Base-by-base conservation (phyloP, 2,888 invertebrate genomes). In the Amphimallon solstitiale region DNA sequence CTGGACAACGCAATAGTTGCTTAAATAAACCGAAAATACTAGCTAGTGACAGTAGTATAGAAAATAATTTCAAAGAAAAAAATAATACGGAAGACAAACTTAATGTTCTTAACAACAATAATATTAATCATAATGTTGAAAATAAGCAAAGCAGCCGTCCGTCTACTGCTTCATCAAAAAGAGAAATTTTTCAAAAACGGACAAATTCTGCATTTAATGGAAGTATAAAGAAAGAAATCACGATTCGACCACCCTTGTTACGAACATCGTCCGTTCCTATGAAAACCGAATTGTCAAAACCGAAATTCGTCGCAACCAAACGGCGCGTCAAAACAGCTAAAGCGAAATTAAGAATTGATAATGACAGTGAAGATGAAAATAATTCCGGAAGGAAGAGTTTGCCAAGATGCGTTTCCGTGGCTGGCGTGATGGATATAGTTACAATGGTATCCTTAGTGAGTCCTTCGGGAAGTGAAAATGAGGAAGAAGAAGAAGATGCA, bases 361-460 rank as follows among this genome's bases (percentile, higher is more conserved):
- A 51, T 14, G 45, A 46, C 9, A 43, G 35, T 17, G 63, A 64
- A 40, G 66, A 63, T 40, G 63, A 61, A 15, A 14, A 17, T 21
- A 38, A 37, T 3, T 48, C 38, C 0, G 29, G 40, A 10, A 64
- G 66, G 49, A 67, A 64, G 10, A 65, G 65, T 29, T 46, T 68
- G 14, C 70, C 70, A 67, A 63, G 78, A 61, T 74, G 77, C 43
- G 75, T 78, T 2, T 74, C 76, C 2, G 73, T 75, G 19, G 71
- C 74, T 38, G 79, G 77, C 2, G 73, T 75, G 1, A 40, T 56
- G 23, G 85, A 85, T 43, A 83, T 90, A 35, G 85, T 89, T 0
- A 90, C 90, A 0, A 86, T 90, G 85, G 89, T 90, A 0, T 90
- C 90, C 0, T 79, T 90, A 46, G 83, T 90, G 2, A 89, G 89